Evolutionary conservation across 2,797 vertebrate genomes (phyloP).

Genomic region (Scarus forsteni): DNA sequence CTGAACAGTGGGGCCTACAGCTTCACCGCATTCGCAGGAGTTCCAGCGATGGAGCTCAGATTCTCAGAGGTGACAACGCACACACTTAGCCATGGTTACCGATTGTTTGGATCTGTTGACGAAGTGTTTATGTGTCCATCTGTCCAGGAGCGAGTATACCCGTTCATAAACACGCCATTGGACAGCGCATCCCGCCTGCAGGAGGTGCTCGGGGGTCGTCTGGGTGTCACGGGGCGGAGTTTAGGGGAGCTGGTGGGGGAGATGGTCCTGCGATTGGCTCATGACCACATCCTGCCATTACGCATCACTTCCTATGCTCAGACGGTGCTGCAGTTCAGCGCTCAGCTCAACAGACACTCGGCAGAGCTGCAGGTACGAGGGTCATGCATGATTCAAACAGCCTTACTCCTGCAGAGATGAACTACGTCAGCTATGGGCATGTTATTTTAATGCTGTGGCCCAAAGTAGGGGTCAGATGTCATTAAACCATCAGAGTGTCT

Average conservation of each 20-base stretch:
- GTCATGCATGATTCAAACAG: too few relatives aligned
- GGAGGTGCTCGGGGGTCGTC: slow-evolving; percentile 78
- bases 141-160: slow-evolving; percentile 78
- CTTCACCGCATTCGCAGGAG: slow-evolving; percentile 88
- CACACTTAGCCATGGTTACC: too few relatives aligned
- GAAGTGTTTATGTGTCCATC: neutral
- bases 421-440: neutral
- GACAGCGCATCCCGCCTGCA: slow-evolving; percentile 84
- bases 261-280: slow-evolving; percentile 85
- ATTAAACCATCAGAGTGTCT: neutral
- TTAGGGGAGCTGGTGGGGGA: slow-evolving; percentile 84
- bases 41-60: slow-evolving; percentile 88
- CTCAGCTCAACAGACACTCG: slow-evolving; percentile 79
- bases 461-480: too few relatives aligned
- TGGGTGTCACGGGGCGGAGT: slow-evolving; percentile 79
- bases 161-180: slow-evolving; percentile 83
- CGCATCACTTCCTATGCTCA: slow-evolving; percentile 86
- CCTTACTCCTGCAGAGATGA: too few relatives aligned
- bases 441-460: neutral
- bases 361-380: slow-evolving; percentile 82
- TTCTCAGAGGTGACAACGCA: slow-evolving; percentile 80
- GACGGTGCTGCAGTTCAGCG: slow-evolving; percentile 81
- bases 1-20: slow-evolving; percentile 88
- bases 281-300: slow-evolving; percentile 87
- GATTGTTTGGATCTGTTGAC: too few relatives aligned